Base-by-base conservation (phyloP, 2,113 vertebrate species). In the Phrynosoma blainvillii region DNA sequence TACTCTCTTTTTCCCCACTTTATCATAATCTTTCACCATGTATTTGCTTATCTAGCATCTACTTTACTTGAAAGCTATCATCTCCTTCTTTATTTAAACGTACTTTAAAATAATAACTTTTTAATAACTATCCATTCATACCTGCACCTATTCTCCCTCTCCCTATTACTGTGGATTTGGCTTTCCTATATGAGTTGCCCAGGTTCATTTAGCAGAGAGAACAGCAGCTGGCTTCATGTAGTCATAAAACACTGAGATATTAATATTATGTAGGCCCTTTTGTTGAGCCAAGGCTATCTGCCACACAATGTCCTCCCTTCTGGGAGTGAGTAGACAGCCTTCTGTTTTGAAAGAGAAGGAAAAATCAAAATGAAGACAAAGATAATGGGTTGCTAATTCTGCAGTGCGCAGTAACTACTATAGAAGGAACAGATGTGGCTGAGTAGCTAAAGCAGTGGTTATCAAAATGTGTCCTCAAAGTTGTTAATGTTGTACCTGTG, bases 151-250 rank as follows among this genome's bases (percentile, higher is more conserved):
- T 90, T 90, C 76, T 87, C 21, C 25, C 8, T 8, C 32, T 14
- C 32, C 9, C 16, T 1, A 84, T 56, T 89, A 90, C 78, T 87
- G 87, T 81, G 87, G 66, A 36, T 90, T 70, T 91, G 84, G 56
- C 54, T 92, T 79, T 92, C 87, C 59, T 62, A 82, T 86, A 70
- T 95, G 95, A 94, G 82, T 95, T 93, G 94, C 76, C 56, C 81
- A 59, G 75, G 79, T 94, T 93, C 80, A 23, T 92, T 93, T 92
- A 89, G 87, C 90, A 86, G 62, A 54, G 85, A 92, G 87, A 76
- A 88, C 68, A 88, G 88, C 87, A 93, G 86, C 91, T 93, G 84
- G 30, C 30, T 36, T 90, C 89, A 27, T 23, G 65, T 70, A 91
- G 81, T 79, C 86, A 90, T 80, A 87, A 89, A 73, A 74, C 56